These are phyloP conservation scores for Oegoconia quadripuncta DNA, from an alignment of 2,888 invertebrate species.

Conservation along the genomic window DNA sequence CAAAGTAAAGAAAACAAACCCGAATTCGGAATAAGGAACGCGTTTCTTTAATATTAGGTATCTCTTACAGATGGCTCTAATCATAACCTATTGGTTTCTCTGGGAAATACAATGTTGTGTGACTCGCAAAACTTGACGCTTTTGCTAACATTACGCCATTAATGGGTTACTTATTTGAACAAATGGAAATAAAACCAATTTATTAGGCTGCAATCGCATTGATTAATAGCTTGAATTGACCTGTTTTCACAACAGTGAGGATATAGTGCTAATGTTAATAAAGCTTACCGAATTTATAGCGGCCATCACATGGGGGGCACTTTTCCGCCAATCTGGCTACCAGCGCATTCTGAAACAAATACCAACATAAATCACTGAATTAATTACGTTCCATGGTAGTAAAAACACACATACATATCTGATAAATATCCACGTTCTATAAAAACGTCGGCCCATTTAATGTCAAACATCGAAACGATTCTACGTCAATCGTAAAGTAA, in stretches of 20 bases:
- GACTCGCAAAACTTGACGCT: too few species aligned
- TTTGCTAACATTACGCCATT: conserved; percentile 8
- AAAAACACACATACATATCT: conserved; percentile 12
- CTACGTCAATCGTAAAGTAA: conserved; percentile 51
- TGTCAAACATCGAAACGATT: conserved; percentile 25
- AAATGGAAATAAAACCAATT: too few species aligned
- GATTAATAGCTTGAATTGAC: too few species aligned
- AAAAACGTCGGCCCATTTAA: conserved; percentile 19
- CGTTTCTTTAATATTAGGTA: too few species aligned
- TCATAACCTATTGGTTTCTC: too few species aligned
- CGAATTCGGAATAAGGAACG: too few species aligned
- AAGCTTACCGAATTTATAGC: conserved; percentile 82
- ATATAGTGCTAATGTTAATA: background rate
- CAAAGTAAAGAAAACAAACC: too few species aligned
- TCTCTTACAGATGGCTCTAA: too few species aligned
- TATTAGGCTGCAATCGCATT: too few species aligned
- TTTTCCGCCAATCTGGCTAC: conserved; percentile 33
- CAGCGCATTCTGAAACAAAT: conserved; percentile 67
- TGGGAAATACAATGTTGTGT: too few species aligned
- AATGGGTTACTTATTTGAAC: too few species aligned
- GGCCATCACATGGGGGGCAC: conserved; percentile 77
- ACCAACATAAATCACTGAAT: conserved; percentile 14
- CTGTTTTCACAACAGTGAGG: too few species aligned
- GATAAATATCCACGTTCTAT: conserved; percentile 13
- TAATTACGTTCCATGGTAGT: conserved; percentile 8